These are phyloP conservation scores for Chelon auratus DNA, from an alignment of 2,797 vertebrate genomes.

Conservation along the genomic window DNA sequence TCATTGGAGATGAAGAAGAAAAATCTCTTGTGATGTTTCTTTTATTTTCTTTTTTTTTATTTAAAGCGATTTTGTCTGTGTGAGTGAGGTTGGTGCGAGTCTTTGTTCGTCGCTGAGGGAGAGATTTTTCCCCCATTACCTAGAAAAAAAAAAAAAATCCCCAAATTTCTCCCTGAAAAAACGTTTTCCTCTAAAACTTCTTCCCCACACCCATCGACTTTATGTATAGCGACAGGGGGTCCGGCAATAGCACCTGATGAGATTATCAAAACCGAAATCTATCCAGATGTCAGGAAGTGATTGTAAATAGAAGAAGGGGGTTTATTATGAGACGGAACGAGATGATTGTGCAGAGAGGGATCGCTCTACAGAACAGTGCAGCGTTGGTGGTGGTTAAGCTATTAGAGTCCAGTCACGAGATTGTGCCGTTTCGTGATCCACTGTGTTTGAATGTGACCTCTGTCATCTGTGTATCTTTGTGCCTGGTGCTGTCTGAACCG, in stretches of 20 bases:
- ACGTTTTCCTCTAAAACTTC: constrained; percentile 48
- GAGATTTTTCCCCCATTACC: constrained; percentile 21
- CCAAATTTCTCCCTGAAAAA: constrained; percentile 51
- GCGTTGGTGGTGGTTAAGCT: constrained; percentile 32
- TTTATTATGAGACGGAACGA: constrained; percentile 64
- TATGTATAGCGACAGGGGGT: constrained; percentile 66
- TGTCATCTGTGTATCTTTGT: constrained; percentile 59
- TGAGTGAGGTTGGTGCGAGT: constrained; percentile 72
- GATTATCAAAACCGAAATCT: constrained; percentile 63
- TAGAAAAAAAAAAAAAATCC: constrained; percentile 25
- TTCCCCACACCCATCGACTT: constrained; percentile 58
- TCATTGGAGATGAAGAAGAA: constrained; percentile 94
- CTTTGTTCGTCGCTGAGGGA: constrained; percentile 64
- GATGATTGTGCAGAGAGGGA: constrained; percentile 67
- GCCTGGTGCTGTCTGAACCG: constrained; percentile 63
- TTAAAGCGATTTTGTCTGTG: constrained; percentile 76
- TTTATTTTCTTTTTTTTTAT: constrained; percentile 54
- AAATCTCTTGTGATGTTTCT: constrained; percentile 93
- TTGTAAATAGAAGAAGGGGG: constrained; percentile 79
- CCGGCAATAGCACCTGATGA: constrained; percentile 70
- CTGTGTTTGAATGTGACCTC: constrained; percentile 69
- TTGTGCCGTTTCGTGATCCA: constrained; percentile 58
- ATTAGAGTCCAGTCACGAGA: constrained; percentile 45
- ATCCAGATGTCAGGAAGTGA: constrained; percentile 60
- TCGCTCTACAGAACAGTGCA: constrained; percentile 31